A percentile compares a stretch with the other conserved stretches of the same genome.
Evolutionary conservation across 2,113 vertebrate genomes (phyloP).

Genomic region (Albula glossodonta): DNA sequence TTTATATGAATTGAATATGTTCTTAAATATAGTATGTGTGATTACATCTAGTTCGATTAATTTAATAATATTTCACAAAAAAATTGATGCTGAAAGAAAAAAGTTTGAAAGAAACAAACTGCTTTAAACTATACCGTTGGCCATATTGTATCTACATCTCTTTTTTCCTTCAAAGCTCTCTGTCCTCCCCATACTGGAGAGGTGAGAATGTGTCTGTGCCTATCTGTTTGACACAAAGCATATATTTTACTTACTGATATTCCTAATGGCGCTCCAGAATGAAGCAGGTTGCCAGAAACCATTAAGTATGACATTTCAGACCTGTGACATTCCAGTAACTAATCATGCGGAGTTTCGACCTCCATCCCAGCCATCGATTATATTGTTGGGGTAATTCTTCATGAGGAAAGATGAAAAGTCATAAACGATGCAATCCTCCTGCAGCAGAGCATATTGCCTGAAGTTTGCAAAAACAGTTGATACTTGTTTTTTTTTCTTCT

Average conservation of each 20-base stretch:
- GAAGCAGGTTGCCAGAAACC: not conserved
- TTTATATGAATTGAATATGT: too few species aligned
- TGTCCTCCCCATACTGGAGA: too few species aligned
- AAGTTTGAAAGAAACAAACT: too few species aligned
- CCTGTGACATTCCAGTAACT: not conserved
- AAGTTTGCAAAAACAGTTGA: not conserved
- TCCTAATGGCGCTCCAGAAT: not conserved
- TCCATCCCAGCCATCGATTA: constrained; percentile 1
- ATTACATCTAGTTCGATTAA: too few species aligned
- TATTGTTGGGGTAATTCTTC: constrained; percentile 5
- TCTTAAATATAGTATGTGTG: too few species aligned
- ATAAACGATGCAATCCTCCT: constrained; percentile 6
- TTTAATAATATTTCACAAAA: too few species aligned
- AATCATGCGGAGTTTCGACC: not conserved
- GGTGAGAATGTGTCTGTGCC: too few species aligned
- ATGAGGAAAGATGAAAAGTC: not conserved
- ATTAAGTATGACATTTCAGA: not conserved
- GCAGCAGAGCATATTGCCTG: not conserved
- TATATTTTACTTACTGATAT: not conserved
- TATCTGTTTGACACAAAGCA: not conserved
- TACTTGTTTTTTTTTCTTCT: not conserved
- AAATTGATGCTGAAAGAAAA: too few species aligned
- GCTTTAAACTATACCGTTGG: too few species aligned
- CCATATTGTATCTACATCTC: too few species aligned
- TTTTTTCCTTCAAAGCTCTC: too few species aligned